Percentiles rank a stretch among this genome's conserved stretches.
These are phyloP conservation scores for Channallabes apus DNA, from an alignment of 2,797 vertebrate species.

Conservation along the genomic window DNA sequence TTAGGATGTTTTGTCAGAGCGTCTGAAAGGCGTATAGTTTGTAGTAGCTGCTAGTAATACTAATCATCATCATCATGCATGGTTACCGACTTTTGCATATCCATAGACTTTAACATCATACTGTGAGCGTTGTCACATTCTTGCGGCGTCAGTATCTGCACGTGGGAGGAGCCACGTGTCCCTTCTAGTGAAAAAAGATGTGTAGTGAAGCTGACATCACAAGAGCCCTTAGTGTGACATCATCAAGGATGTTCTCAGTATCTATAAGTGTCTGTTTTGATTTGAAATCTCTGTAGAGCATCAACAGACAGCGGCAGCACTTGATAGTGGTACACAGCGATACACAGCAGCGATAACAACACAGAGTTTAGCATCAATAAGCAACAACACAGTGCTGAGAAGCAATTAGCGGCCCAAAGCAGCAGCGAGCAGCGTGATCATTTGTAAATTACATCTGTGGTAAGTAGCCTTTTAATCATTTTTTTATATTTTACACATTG, in stretches of 20 bases:
- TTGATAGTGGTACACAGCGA: too few species aligned
- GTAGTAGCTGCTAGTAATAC: not conserved
- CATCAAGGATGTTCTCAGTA: too few species aligned
- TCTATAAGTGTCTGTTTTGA: too few species aligned
- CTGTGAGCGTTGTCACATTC: too few species aligned
- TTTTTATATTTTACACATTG: not conserved
- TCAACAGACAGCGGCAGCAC: too few species aligned
- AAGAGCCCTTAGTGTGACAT: too few species aligned
- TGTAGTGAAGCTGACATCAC: too few species aligned
- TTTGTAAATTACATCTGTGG: not conserved
- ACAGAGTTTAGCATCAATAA: not conserved
- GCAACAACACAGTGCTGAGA: not conserved
- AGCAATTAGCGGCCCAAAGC: not conserved
- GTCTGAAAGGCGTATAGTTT: not conserved
- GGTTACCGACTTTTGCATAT: not conserved
- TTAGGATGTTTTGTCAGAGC: not conserved
- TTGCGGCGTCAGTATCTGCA: too few species aligned
- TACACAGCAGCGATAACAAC: not conserved
- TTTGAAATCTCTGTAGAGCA: too few species aligned
- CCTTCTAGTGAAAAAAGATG: too few species aligned
- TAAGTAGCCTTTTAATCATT: not conserved
- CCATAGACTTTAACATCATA: too few species aligned
- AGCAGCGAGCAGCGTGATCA: not conserved
- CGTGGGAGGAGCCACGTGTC: too few species aligned
- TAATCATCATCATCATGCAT: not conserved